phyloP scores from a whole-genome alignment of 2,888 invertebrate species.

The Drosophila acutilabella region DNA sequence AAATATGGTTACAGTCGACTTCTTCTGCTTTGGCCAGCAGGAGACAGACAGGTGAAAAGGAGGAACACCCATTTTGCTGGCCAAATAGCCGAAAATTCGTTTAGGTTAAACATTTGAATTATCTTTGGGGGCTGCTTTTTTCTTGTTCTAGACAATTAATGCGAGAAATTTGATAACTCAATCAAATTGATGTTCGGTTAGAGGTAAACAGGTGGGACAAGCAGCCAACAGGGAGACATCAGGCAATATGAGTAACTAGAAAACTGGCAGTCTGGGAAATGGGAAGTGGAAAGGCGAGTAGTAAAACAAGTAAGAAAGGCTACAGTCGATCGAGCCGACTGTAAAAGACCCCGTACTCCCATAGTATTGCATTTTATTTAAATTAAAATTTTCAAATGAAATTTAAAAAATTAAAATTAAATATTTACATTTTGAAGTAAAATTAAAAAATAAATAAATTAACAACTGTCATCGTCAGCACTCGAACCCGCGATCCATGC shows the following conservation, averaged over 20 bases:
- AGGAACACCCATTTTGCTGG: not conserved
- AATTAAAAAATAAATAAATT: too few species aligned
- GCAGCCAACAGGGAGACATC: not conserved
- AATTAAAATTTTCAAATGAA: too few species aligned
- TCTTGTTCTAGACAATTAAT: constrained; percentile 32
- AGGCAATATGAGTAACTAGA: constrained; percentile 6
- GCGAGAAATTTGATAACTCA: constrained; percentile 34
- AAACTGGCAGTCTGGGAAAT: not conserved
- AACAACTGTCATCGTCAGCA: too few species aligned
- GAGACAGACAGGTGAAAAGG: not conserved
- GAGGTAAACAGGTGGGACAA: constrained; percentile 15
- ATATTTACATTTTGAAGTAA: too few species aligned
- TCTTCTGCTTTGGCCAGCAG: not conserved
- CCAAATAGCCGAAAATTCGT: constrained; percentile 6
- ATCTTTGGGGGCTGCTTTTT: not conserved
- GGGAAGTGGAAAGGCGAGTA: constrained; percentile 31
- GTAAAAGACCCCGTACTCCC: too few species aligned
- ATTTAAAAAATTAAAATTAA: too few species aligned
- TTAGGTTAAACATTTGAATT: constrained; percentile 9
- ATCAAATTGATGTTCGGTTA: constrained; percentile 29
- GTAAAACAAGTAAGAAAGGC: too few species aligned
- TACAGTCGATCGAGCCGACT: too few species aligned
- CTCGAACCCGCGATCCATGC: too few species aligned
- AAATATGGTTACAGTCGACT: not conserved
- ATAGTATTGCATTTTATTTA: too few species aligned